phyloP scores from a whole-genome alignment of 1,140 invertebrate species.

The Cataglyphis hispanica region DNA sequence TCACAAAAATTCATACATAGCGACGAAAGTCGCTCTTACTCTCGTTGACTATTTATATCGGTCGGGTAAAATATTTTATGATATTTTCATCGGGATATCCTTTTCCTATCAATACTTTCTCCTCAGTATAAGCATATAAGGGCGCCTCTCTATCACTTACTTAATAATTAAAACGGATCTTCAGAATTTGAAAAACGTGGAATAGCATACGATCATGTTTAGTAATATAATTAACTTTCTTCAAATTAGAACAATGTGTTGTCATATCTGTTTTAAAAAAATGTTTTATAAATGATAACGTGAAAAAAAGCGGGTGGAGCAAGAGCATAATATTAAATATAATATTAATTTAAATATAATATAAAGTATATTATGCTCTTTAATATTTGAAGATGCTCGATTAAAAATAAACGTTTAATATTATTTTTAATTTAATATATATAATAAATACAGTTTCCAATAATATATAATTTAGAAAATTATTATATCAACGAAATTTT shows the following conservation, averaged over 20 bases:
- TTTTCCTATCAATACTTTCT: conserved; percentile 72
- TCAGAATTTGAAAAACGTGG: conserved; percentile 15
- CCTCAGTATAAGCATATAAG: conserved; percentile 46
- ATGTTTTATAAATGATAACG: neutral
- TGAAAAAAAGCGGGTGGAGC: no score
- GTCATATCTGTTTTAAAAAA: neutral
- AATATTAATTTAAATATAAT: no score
- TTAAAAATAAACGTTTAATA: neutral
- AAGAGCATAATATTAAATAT: no score
- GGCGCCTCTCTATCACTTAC: conserved; percentile 29
- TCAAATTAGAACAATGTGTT: neutral
- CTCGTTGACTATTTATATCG: conserved; percentile 72
- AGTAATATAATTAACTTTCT: neutral
- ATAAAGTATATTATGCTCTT: no score
- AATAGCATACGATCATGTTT: conserved; percentile 38
- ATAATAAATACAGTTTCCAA: neutral
- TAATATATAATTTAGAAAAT: neutral
- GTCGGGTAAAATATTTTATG: conserved; percentile 78
- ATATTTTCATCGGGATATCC: conserved; percentile 70
- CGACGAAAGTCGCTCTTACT: conserved; percentile 63
- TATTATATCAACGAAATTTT: neutral
- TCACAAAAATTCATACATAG: conserved; percentile 43
- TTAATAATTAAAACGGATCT: conserved; percentile 51
- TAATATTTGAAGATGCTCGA: neutral
- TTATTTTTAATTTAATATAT: neutral